Conservation (phyloP, 2,113 vertebrate species). For the Condylura cristata region DNA sequence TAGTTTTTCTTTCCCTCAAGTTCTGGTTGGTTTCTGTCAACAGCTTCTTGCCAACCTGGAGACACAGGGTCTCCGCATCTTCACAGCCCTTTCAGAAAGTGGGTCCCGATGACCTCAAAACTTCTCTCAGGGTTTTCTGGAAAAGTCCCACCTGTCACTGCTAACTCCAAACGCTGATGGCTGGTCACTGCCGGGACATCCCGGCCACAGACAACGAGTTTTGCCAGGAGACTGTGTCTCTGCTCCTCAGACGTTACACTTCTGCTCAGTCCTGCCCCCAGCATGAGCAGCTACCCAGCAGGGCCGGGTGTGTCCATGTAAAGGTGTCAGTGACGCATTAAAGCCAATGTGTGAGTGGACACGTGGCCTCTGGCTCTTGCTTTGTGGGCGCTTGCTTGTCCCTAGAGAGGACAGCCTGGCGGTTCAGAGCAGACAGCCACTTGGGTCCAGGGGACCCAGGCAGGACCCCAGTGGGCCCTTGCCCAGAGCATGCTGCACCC, state of each 20-base stretch:
- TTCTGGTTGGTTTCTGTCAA: accelerated
- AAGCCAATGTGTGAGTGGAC: too few species aligned
- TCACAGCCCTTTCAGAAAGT: not conserved
- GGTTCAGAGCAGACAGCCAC: too few species aligned
- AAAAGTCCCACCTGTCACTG: not conserved
- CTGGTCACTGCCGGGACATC: not conserved
- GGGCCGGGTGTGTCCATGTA: too few species aligned
- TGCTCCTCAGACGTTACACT: not conserved
- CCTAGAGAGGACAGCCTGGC: too few species aligned
- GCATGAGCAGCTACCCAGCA: too few species aligned
- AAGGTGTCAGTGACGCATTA: too few species aligned
- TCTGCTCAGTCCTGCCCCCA: not conserved
- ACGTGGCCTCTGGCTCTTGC: too few species aligned
- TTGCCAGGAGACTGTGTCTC: not conserved
- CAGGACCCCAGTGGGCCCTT: too few species aligned
- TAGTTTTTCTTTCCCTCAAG: too few species aligned
- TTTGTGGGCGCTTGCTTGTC: too few species aligned
- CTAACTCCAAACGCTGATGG: not conserved
- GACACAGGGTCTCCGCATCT: accelerated
- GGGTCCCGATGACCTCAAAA: not conserved
- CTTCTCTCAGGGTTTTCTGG: not conserved
- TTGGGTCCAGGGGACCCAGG: too few species aligned
- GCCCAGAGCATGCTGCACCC: too few species aligned
- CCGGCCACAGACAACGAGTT: not conserved
- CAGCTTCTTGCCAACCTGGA: not conserved